A percentile compares a stretch with the other conserved stretches of the same genome.
phyloP scores from a whole-genome alignment of 1,140 invertebrate genomes.

The Eciton burchellii region DNA sequence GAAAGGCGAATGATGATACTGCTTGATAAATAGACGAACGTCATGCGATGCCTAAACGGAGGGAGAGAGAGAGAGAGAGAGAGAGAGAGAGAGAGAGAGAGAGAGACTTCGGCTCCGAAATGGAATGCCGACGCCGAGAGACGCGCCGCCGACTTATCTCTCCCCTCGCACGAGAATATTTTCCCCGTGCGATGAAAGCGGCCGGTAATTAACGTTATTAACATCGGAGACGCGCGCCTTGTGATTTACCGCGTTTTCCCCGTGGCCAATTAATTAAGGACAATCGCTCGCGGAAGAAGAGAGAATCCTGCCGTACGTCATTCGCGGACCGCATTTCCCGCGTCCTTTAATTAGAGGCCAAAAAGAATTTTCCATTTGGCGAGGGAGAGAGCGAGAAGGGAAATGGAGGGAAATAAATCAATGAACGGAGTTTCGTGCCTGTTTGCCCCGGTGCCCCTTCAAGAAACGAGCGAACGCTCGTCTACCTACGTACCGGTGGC shows the following conservation, averaged over 20 bases:
- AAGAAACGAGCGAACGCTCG: conserved; percentile 52
- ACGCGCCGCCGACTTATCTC: conserved; percentile 17
- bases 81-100: too few species aligned
- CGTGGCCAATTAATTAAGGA: conserved; percentile 35
- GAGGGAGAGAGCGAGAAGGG: not conserved
- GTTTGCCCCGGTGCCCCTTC: conserved; percentile 37
- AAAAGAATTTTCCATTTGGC: conserved; percentile 43
- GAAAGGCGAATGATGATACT: conserved; percentile 84
- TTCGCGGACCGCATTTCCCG: conserved; percentile 33
- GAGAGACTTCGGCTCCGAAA: conserved; percentile 65
- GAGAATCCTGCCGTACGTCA: conserved; percentile 5
- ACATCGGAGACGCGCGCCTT: not conserved
- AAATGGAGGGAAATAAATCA: conserved; percentile 57
- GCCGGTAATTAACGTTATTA: conserved; percentile 40
- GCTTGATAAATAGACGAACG: conserved; percentile 85
- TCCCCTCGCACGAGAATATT: conserved; percentile 8
- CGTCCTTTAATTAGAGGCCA: conserved; percentile 48
- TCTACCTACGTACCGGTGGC: conserved; percentile 52
- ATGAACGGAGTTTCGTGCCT: conserved; percentile 56
- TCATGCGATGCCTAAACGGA: conserved; percentile 83
- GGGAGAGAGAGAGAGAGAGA: too few species aligned
- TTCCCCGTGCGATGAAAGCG: conserved; percentile 11
- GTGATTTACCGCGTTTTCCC: conserved; percentile 42
- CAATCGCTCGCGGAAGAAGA: conserved; percentile 13
- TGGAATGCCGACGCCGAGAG: conserved; percentile 65